Conservation (phyloP, 2,113 vertebrate genomes). For the Sigmodon hispidus region DNA sequence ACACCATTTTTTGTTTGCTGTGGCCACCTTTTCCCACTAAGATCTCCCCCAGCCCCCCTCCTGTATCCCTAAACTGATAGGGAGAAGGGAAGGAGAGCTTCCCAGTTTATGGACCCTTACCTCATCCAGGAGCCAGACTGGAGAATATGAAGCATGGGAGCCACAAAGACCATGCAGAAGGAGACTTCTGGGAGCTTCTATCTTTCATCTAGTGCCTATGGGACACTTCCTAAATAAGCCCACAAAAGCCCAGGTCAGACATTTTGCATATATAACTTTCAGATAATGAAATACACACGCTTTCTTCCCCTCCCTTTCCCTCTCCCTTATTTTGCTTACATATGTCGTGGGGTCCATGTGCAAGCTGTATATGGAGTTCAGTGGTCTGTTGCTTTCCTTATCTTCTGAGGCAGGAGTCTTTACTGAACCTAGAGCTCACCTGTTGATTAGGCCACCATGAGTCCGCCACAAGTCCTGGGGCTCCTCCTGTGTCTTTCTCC, state of each 20-base stretch:
- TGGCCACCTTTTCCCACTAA: background rate
- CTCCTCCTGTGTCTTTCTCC: too few species aligned
- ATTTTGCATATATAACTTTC: background rate
- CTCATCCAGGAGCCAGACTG: background rate
- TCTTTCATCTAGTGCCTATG: background rate
- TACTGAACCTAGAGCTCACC: background rate
- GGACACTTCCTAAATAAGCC: background rate
- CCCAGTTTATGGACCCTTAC: too few species aligned
- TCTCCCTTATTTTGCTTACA: background rate
- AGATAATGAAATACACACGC: background rate
- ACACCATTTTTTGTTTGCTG: background rate
- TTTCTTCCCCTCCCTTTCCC: background rate
- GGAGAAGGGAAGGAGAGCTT: background rate
- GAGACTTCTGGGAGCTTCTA: rapidly evolving
- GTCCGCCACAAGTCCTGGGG: background rate
- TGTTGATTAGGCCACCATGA: too few species aligned
- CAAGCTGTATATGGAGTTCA: background rate
- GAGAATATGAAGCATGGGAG: background rate
- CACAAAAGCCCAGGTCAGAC: background rate
- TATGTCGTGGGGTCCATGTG: too few species aligned
- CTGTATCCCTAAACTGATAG: background rate
- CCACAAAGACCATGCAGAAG: background rate
- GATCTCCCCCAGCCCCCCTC: too few species aligned
- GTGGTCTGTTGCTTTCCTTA: background rate
- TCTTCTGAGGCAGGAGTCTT: background rate